These are phyloP conservation scores for Hoplodrina blanda DNA, from an alignment of 2,888 invertebrate genomes.

Conservation along the genomic window DNA sequence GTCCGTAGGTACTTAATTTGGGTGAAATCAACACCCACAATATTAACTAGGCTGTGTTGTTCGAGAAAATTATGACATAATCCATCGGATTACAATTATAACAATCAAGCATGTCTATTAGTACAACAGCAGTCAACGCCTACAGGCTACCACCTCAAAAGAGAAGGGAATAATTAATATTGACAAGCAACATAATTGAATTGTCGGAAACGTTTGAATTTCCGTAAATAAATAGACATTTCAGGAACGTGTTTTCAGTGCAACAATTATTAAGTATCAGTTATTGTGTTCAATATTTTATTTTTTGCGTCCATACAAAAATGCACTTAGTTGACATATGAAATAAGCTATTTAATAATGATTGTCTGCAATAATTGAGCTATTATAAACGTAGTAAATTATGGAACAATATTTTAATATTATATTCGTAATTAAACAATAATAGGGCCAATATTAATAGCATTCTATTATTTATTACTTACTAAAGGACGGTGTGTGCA, in stretches of 20 bases:
- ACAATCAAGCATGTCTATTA: constrained; percentile 1
- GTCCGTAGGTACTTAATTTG: too few relatives aligned
- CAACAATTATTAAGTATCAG: constrained; percentile 1
- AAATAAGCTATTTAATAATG: constrained; percentile 33
- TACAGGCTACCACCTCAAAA: constrained; percentile 16
- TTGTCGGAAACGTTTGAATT: constrained; percentile 41
- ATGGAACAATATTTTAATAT: constrained; percentile 3
- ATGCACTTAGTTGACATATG: constrained; percentile 25
- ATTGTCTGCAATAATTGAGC: constrained; percentile 24
- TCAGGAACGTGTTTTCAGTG: constrained; percentile 41
- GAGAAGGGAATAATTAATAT: constrained; percentile 49
- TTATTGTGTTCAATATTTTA: not conserved
- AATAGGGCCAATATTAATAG: constrained; percentile 68
- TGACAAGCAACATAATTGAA: constrained; percentile 49
- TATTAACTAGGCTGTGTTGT: too few relatives aligned
- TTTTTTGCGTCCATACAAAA: constrained; percentile 28
- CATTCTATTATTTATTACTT: constrained; percentile 65
- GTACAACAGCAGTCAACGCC: constrained; percentile 4
- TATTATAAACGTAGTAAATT: constrained; percentile 25
- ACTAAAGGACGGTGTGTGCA: constrained; percentile 39
- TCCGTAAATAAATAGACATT: constrained; percentile 49
- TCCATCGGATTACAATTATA: not conserved
- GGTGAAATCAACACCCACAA: not conserved
- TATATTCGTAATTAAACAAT: constrained; percentile 10
- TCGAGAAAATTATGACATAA: not conserved